Conservation (phyloP, 2,113 vertebrate species). For the Prionailurus viverrinus region DNA sequence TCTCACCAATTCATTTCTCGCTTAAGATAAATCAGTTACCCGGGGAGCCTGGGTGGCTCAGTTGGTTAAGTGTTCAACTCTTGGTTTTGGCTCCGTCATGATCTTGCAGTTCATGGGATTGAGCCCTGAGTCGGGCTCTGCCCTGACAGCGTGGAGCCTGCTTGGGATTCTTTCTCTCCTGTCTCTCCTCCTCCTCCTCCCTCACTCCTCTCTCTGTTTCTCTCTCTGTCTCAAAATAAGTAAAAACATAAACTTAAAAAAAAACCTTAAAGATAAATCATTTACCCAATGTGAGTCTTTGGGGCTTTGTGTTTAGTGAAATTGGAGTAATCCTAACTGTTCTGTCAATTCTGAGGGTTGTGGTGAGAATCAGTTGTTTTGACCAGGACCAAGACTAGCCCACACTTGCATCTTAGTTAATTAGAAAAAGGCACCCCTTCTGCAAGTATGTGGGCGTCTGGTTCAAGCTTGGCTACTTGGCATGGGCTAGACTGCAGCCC, state of each 20-base stretch:
- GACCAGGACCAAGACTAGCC: neutral
- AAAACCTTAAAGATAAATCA: neutral
- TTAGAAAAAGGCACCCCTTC: neutral
- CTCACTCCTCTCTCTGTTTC: too few relatives aligned
- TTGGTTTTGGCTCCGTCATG: too few relatives aligned
- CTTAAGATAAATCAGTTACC: neutral
- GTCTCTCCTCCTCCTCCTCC: too few relatives aligned
- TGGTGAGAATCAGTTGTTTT: neutral
- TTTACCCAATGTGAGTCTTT: neutral
- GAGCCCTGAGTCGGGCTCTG: too few relatives aligned
- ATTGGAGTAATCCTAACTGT: neutral
- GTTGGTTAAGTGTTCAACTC: too few relatives aligned
- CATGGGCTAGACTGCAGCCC: neutral
- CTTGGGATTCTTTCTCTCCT: too few relatives aligned
- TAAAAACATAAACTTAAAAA: too few relatives aligned
- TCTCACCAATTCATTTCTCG: conserved; percentile 17
- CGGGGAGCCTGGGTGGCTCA: too few relatives aligned
- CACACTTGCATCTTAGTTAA: neutral
- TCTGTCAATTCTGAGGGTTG: neutral
- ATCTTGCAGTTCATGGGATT: too few relatives aligned
- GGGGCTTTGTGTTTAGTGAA: neutral
- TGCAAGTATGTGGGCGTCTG: neutral
- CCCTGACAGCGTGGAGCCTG: too few relatives aligned
- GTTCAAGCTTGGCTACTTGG: neutral
- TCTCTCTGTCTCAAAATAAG: too few relatives aligned